phyloP scores from a whole-genome alignment of 64 coral and sea anemone species.

The Astreopora myriophthalma region DNA sequence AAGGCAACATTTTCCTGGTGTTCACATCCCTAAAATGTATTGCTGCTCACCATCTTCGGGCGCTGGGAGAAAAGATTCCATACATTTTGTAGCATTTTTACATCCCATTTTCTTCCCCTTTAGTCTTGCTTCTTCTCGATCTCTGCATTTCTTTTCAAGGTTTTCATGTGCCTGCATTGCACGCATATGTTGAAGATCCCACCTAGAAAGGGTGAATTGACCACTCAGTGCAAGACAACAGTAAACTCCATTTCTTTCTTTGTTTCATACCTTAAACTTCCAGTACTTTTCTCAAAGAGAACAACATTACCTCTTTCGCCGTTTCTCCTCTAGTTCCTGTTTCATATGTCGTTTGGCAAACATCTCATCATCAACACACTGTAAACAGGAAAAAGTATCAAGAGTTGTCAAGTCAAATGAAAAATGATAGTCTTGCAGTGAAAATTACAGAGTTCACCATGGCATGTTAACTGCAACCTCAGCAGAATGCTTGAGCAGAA shows the following conservation, averaged over 20 bases:
- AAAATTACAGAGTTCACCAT: too few relatives aligned
- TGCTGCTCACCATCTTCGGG: conserved; percentile 56
- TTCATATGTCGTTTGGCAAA: conserved; percentile 90
- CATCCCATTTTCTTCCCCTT: conserved; percentile 81
- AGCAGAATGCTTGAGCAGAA: neutral
- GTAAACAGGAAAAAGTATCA: neutral
- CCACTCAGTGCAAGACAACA: neutral
- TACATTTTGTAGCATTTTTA: conserved; percentile 43
- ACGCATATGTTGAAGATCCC: conserved; percentile 95
- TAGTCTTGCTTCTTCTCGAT: conserved; percentile 92
- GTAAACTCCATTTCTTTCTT: neutral
- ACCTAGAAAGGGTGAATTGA: conserved; percentile 38
- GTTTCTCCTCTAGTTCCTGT: conserved; percentile 92
- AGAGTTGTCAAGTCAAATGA: neutral
- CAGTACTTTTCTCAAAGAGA: neutral
- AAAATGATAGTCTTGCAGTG: too few relatives aligned
- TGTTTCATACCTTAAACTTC: neutral
- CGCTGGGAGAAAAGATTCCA: conserved; percentile 81
- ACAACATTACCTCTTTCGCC: conserved; percentile 77
- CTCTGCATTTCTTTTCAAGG: conserved; percentile 84
- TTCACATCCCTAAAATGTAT: neutral
- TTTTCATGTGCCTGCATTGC: conserved; percentile 83
- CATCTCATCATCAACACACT: conserved; percentile 91
- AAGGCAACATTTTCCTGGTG: neutral
- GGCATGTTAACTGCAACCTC: too few relatives aligned